phyloP scores from a whole-genome alignment of 1,140 invertebrate species.

The Parasteatoda tepidariorum region DNA sequence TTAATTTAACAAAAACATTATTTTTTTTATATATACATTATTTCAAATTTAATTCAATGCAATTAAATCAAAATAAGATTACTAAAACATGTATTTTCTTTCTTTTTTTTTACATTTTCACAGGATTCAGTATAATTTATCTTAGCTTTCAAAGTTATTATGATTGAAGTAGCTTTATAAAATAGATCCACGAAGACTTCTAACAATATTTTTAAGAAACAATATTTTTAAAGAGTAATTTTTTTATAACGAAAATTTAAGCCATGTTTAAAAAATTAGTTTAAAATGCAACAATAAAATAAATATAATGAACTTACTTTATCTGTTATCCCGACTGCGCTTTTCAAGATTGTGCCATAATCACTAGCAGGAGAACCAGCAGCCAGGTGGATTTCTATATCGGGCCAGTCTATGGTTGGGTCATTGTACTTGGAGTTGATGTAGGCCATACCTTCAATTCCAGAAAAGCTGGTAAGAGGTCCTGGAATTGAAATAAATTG shows the following conservation, averaged over 20 bases:
- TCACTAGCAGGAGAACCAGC: slow-evolving; percentile 63
- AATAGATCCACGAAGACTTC: not conserved
- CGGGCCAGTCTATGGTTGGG: slow-evolving; percentile 76
- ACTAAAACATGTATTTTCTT: too few relatives aligned
- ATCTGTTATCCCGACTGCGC: slow-evolving; percentile 20
- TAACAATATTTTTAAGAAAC: too few relatives aligned
- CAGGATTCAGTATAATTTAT: too few relatives aligned
- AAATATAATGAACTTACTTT: not conserved
- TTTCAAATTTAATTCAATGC: too few relatives aligned
- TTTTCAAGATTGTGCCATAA: slow-evolving; percentile 38
- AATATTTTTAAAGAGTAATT: too few relatives aligned
- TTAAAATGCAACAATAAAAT: not conserved
- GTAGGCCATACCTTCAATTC: slow-evolving; percentile 81
- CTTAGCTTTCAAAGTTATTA: not conserved
- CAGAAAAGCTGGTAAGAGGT: slow-evolving; percentile 62
- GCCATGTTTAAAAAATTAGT: not conserved
- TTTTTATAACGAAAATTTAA: not conserved
- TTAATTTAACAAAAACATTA: too few relatives aligned
- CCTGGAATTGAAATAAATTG: slow-evolving; percentile 15
- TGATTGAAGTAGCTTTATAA: not conserved
- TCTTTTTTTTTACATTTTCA: too few relatives aligned
- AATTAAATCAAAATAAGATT: too few relatives aligned
- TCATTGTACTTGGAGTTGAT: slow-evolving; percentile 85
- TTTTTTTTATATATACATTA: too few relatives aligned
- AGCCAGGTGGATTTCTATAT: slow-evolving; percentile 80